Evolutionary conservation across 2,888 invertebrate species (phyloP).

Genomic region (Vannuccia rotundouncinata): DNA sequence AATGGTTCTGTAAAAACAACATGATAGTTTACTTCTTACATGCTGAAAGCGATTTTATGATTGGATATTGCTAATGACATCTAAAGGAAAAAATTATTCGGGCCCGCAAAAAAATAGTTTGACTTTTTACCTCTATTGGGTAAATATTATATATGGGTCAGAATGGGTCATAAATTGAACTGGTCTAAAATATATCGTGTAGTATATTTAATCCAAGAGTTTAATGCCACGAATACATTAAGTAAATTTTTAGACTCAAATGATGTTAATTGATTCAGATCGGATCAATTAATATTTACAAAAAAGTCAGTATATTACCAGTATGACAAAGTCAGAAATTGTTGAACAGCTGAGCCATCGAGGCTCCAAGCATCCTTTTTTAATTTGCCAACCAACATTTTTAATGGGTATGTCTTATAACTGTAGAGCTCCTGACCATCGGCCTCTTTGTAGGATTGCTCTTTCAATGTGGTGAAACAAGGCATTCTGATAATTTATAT

Average conservation of each 20-base stretch:
- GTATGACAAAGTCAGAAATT: not conserved
- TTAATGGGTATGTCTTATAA: not conserved
- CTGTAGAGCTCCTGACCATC: no score
- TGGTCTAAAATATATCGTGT: slow-evolving; percentile 8
- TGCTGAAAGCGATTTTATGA: slow-evolving; percentile 22
- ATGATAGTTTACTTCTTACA: slow-evolving; percentile 1
- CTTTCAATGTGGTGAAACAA: no score
- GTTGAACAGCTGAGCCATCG: not conserved
- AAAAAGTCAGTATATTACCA: not conserved
- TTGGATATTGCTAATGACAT: slow-evolving; percentile 11
- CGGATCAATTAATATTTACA: slow-evolving; percentile 2
- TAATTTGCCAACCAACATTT: not conserved
- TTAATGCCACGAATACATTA: not conserved
- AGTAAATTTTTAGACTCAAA: not conserved
- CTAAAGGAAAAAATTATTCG: slow-evolving; percentile 11
- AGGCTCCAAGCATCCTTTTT: not conserved
- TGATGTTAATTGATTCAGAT: slow-evolving; percentile 19
- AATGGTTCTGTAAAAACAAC: not conserved
- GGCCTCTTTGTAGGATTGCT: no score
- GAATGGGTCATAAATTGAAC: not conserved
- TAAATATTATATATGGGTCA: not conserved
- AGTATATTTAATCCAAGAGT: not conserved
- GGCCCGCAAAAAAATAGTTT: not conserved
- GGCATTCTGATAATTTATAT: no score
- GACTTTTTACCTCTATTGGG: not conserved